Evolutionary conservation across 2,888 invertebrate genomes (phyloP), one percentile per base, ranked within the genome.

Genomic region (Eueremaeus valkanovi): DNA sequence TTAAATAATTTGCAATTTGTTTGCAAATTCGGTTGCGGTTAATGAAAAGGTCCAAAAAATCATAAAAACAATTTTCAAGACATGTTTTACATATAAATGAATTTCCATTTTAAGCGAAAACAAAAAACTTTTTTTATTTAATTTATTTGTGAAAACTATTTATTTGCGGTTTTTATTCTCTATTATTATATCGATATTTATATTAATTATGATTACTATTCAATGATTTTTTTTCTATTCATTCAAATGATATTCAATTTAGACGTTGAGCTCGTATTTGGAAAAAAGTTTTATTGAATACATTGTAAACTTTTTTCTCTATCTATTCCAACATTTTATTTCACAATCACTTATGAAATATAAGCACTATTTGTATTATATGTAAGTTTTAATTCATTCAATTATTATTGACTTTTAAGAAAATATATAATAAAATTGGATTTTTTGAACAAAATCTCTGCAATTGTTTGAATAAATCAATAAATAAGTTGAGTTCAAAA

Each of bases 351-450:
- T 66, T 21, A 66, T 66, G 63, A 66, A 31, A n/a, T 21, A 36
- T 66, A 66, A 66, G 36, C 63, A 66, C 63, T n/a, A n/a, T n/a
- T 66, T 66, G 63, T 66, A 66, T 66, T 66, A 66, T 66, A 66
- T 66, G 36, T 36, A 66, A 66, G 21, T 66, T 66, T 66, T 36
- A 55, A 55, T 55, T 36, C 36, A 36, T 36, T 36, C 36, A 36
- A 36, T 36, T 36, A 36, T 36, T 8, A 36, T 8, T 36, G 6
- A 36, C 36, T 36, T 36, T 36, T 36, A 11, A 36, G 36, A 8
- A 11, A 36, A 36, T n/a, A n/a, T n/a, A n/a, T 36, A 5, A 36
- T 36, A 36, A 11, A 36, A 36, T 36, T 8, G 36, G 11, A 36
- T 36, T 5, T 11, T 8, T 36, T 36, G 36, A 36, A 36, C 5